A percentile compares a stretch with the other conserved stretches of the same genome.
Conservation (phyloP, 2,797 vertebrate genomes). For the Myiothlypis coronata region DNA sequence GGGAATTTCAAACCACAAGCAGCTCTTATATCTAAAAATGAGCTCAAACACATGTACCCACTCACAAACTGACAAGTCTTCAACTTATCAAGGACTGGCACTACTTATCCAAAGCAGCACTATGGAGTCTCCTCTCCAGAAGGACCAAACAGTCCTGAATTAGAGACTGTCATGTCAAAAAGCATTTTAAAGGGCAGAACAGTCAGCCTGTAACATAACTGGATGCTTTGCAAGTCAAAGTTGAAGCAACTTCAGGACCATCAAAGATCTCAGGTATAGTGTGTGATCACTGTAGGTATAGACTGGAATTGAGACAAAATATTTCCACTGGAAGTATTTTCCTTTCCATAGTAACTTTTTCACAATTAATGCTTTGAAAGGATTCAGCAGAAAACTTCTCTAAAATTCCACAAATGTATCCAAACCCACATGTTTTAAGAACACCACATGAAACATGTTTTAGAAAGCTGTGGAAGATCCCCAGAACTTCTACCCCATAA, state of each 20-base stretch:
- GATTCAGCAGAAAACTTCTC: not conserved
- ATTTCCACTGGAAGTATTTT: not conserved
- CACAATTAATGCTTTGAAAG: not conserved
- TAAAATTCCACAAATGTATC: not conserved
- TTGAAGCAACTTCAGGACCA: not conserved
- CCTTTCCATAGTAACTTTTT: not conserved
- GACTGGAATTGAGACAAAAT: not conserved
- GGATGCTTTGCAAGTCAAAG: not conserved
- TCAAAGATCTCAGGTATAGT: not conserved
- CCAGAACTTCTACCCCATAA: not conserved
- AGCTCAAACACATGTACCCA: not conserved
- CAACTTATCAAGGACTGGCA: not conserved
- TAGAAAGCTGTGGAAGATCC: not conserved
- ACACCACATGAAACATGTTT: not conserved
- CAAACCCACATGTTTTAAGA: not conserved
- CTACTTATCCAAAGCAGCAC: not conserved
- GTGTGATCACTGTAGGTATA: not conserved
- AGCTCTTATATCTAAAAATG: not conserved
- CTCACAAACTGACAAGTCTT: not conserved
- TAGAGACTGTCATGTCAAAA: not conserved
- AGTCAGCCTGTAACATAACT: not conserved
- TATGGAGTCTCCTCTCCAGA: fast-evolving
- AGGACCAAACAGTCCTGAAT: not conserved
- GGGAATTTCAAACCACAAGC: not conserved
- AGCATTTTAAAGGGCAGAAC: not conserved